phyloP scores from a whole-genome alignment of 2,888 invertebrate genomes.

The Mellilla xanthometata region DNA sequence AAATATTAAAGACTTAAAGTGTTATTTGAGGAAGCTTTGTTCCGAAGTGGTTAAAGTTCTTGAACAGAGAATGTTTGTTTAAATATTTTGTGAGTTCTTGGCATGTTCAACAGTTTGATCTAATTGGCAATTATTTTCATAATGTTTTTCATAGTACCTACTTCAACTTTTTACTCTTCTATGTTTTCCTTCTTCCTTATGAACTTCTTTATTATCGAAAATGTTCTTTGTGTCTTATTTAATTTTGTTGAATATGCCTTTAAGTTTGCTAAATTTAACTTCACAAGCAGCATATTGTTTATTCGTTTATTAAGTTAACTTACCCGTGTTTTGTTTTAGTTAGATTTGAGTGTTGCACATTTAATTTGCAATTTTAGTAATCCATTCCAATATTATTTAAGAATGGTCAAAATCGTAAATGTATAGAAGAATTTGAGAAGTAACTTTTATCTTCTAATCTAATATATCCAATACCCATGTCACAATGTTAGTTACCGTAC shows the following conservation, averaged over 20 bases:
- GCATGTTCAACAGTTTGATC: constrained; percentile 20
- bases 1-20: background rate
- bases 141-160: background rate
- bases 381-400: constrained; percentile 20
- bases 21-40: background rate
- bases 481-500: no score
- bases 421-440: no score
- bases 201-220: no score
- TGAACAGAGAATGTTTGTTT: constrained; percentile 10
- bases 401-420: constrained; percentile 30
- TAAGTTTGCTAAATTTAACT: constrained; percentile 28
- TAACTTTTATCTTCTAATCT: no score
- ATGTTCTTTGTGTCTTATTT: no score
- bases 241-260: constrained; percentile 26
- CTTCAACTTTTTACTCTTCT: no score
- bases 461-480: no score
- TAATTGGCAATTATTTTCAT: background rate
- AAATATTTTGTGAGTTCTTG: constrained; percentile 10
- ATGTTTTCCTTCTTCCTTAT: no score
- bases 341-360: constrained; percentile 33
- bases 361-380: constrained; percentile 33
- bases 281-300: constrained; percentile 31
- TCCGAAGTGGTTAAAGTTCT: constrained; percentile 7
- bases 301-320: constrained; percentile 13
- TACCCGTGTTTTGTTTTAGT: constrained; percentile 24